Evolutionary conservation across 64 coral and sea anemone genomes (phyloP).

Genomic region (Stichodactyla mertensii): DNA sequence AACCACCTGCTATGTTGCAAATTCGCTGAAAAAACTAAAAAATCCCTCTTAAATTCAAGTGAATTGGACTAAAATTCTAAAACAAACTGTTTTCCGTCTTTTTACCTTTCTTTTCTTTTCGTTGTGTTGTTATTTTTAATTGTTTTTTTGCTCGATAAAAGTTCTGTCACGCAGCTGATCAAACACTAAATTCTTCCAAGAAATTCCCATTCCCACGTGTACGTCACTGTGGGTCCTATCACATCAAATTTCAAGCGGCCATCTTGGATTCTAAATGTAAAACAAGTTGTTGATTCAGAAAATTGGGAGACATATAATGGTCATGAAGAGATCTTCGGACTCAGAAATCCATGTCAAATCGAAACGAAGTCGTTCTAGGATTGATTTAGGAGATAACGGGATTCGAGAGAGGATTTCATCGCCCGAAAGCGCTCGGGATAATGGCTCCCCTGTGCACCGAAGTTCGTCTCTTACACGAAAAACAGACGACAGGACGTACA

Average conservation of each 20-base stretch:
- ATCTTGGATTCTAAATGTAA: slow-evolving; percentile 34
- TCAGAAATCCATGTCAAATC: slow-evolving; percentile 85
- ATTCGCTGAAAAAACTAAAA: not conserved
- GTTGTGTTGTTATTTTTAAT: not conserved
- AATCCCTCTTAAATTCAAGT: not conserved
- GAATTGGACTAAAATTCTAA: too few species aligned
- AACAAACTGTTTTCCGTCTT: not conserved
- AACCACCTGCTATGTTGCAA: slow-evolving; percentile 2
- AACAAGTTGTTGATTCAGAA: slow-evolving; percentile 49
- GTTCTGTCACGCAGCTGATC: not conserved
- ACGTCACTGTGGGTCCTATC: slow-evolving; percentile 8
- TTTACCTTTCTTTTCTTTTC: not conserved
- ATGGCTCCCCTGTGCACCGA: slow-evolving; percentile 79
- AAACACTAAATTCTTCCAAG: not conserved
- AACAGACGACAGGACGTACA: slow-evolving; percentile 91
- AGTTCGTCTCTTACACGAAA: slow-evolving; percentile 94
- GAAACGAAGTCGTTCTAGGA: slow-evolving; percentile 85
- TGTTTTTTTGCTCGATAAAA: not conserved
- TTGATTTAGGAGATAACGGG: slow-evolving; percentile 86
- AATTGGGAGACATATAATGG: slow-evolving; percentile 94
- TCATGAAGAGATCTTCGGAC: slow-evolving; percentile 99
- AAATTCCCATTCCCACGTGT: slow-evolving; percentile 17
- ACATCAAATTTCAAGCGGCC: slow-evolving; percentile 38
- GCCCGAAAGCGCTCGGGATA: slow-evolving; percentile 88
- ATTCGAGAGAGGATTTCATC: slow-evolving; percentile 89